Evolutionary conservation across 1,140 invertebrate species (phyloP).

Genomic region (Cherax quadricarinatus): DNA sequence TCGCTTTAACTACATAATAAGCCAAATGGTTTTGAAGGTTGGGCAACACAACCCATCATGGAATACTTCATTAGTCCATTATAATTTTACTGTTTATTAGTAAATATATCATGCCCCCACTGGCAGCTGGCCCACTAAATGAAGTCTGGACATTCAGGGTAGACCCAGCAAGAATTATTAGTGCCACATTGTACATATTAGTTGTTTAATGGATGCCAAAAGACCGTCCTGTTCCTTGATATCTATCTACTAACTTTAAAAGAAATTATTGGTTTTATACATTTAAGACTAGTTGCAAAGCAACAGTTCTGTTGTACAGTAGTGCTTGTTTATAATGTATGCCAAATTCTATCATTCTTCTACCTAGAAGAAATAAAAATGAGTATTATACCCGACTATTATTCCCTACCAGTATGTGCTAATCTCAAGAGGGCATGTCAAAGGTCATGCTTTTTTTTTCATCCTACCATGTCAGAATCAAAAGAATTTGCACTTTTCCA

Average conservation of each 20-base stretch:
- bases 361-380: constrained; percentile 68
- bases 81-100: constrained; percentile 4
- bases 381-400: constrained; percentile 10
- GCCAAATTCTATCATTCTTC: constrained; percentile 70
- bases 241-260: constrained; percentile 58
- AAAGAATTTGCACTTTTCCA: too few species aligned
- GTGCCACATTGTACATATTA: constrained; percentile 68
- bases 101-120: constrained; percentile 11
- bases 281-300: constrained; percentile 69
- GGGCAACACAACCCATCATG: constrained; percentile 50
- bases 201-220: constrained; percentile 67
- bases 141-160: neutral
- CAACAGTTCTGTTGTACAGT: constrained; percentile 68
- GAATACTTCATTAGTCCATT: constrained; percentile 19
- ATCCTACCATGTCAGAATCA: too few species aligned
- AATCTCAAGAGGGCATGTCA: too few species aligned
- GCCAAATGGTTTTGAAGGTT: constrained; percentile 65
- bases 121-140: constrained; percentile 27
- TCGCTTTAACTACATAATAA: constrained; percentile 51
- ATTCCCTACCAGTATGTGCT: neutral
- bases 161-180: constrained; percentile 46
- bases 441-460: too few species aligned
- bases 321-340: constrained; percentile 68
- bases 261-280: constrained; percentile 64
- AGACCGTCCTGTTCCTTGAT: constrained; percentile 69